phyloP scores from a whole-genome alignment of 2,797 vertebrate genomes.

The Meda fulgida region DNA sequence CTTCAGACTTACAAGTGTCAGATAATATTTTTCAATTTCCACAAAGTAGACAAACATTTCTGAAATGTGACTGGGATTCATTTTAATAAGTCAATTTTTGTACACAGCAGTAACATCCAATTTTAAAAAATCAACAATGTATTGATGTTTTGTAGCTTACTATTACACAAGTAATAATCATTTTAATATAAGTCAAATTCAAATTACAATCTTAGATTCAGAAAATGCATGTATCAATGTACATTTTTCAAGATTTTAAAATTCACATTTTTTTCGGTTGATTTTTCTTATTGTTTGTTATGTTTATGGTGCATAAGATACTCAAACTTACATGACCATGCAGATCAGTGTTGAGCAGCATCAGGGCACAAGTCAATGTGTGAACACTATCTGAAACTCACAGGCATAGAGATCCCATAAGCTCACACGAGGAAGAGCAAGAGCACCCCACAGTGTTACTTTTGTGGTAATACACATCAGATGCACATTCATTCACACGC shows the following conservation, averaged over 20 bases:
- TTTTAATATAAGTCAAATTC: neutral
- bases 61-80: neutral
- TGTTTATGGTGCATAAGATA: neutral
- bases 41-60: neutral
- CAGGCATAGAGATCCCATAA: conserved; percentile 38
- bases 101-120: neutral
- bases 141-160: neutral
- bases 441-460: conserved; percentile 45
- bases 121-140: neutral
- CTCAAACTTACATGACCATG: conserved; percentile 92
- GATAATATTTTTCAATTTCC: neutral
- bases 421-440: conserved; percentile 12
- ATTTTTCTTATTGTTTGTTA: neutral
- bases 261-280: neutral
- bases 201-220: neutral
- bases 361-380: conserved; percentile 95
- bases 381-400: conserved; percentile 87
- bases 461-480: conserved; percentile 11
- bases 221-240: neutral
- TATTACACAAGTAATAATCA: neutral
- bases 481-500: conserved; percentile 11
- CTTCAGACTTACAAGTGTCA: neutral
- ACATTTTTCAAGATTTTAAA: neutral
- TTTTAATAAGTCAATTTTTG: neutral
- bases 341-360: conserved; percentile 96